Evolutionary conservation across 2,113 vertebrate genomes (phyloP), one percentile per base, ranked within the genome.

Genomic region (Cyanistes caeruleus): DNA sequence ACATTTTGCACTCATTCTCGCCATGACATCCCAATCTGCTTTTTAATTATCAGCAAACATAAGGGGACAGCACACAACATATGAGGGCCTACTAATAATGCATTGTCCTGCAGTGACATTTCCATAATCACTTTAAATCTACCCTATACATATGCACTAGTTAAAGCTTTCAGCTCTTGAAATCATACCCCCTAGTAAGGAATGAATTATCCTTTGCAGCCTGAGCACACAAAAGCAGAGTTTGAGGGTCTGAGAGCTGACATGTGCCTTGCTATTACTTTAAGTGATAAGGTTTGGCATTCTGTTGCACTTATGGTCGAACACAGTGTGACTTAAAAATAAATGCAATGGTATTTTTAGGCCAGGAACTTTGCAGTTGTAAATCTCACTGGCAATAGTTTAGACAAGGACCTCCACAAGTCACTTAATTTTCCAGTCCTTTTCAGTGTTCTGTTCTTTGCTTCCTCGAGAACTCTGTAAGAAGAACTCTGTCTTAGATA

Each of bases 41-140:
- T 95, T 92, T 95, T 96, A 97, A 97, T 97, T 97, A 97, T 93
- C 94, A 91, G 95, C 94, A 97, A 97, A 97, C 95, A 94, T 85
- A 95, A 97, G 94, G 95, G 89, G 89, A 92, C 87, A 95, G 92
- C 69, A 90, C 10, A 85, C 65, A 89, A 86, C 91, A 92, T 94
- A 86, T 56, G 94, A 95, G 68, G 43, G 67, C 72, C 81, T 44
- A 24, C 94, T 95, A 93, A 96, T 96, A 90, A 94, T 51, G 67
- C 62, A 95, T 90, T 97, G 95, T 96, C 95, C 87, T 89, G 90
- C 1, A 23, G 93, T 96, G 93, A 93, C 88, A 97, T 96, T 97
- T 97, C 94, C 94, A 94, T 94, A 96, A 97, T 97, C 81, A 77
- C 78, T 95, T 96, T 89, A 84, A 93, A 95, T 82, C 92, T 77